Evolutionary conservation across 1,140 invertebrate genomes (phyloP), one percentile per base, ranked within the genome.

Genomic region (Cydia strobilella): DNA sequence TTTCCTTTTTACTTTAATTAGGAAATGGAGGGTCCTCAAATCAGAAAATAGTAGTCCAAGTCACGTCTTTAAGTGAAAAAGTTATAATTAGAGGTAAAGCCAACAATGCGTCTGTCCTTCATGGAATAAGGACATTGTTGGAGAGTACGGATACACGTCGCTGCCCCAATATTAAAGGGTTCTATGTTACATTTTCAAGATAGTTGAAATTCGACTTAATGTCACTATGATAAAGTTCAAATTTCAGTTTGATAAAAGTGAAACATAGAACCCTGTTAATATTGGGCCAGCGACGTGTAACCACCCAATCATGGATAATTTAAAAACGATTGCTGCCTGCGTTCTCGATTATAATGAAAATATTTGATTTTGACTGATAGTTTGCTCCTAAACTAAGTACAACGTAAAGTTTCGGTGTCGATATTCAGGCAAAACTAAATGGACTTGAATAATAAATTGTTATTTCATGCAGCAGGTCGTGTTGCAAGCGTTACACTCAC

Each of bases 381-480:
- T 39, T 39, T 39, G 2, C 35, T 2, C 35, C 6, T 2, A 39
- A 42, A 42, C 5, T 12, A 42, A 42, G 5, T 42, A 42, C 39
- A 42, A 12, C 39, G 7, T 12, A 1, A 42, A 42, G 39, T 42
- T 42, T 42, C 39, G 2, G 39, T 42, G 39, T 12, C 54, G 20
- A 59, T 59, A 59, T 23, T 59, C 7, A n/a, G 15, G 2, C 9
- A 59, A 59, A 59, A 59, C 54, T 23, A 59, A 59, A 59, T 59
- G 20, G 6, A 59, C 23, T 23, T 23, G 54, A 12, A 59, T 23
- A 59, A 59, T 23, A 23, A 23, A 59, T 20, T 23, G 54, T 59
- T 59, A 59, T 59, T 59, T 59, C 6, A 59, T 59, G 54, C 54
- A 54, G 51, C 51, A n/a, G 51, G n/a, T 54, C 51, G 51, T 18